Base-by-base conservation (phyloP, 2,888 invertebrate genomes). In the Drosophila fungiperda region DNA sequence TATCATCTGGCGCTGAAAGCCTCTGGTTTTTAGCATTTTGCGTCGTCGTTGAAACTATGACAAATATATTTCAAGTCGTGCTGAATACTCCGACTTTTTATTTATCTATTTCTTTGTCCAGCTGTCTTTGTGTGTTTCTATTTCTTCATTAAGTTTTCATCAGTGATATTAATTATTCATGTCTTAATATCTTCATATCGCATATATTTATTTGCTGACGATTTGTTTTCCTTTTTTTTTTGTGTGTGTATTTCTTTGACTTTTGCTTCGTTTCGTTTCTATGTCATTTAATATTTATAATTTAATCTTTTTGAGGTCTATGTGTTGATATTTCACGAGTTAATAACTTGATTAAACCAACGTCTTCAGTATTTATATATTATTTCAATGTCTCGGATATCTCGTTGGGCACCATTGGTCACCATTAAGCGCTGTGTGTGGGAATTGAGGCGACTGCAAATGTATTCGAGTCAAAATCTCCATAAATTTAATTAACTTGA, bases 111-210 rank as follows among this genome's bases (percentile, higher is more conserved):
- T 58, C 69, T 23, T 55, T 52, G 26, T 45, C 8, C 42, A 12
- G 17, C 52, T 64, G 52, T 68, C 52, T 61, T 40, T 70, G 29
- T 76, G 75, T 73, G 73, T 89, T 82, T 82, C 84, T 82, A 87
- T 89, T 87, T 89, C 83, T 89, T 89, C 90, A 89, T 88, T 89
- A 84, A 87, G 88, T 90, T 90, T 90, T 89, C 90, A 88, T 89
- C 90, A 87, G 89, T 79, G 82, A 82, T 76, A 90, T 89, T 89
- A 90, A 90, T 89, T 89, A 89, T 89, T 90, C 90, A 90, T 90
- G 90, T 87, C 89, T 83, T 73, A 90, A 87, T 90, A 87, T 85
- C 85, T 79, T 84, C 78, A 87, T 80, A 89, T 82, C 85, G 89
- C 59, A 87, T 87, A 84, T 83, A 73, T 79, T 80, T 74, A 73